Conservation (phyloP, 1,140 invertebrate genomes). For the Berghia stephanieae region DNA sequence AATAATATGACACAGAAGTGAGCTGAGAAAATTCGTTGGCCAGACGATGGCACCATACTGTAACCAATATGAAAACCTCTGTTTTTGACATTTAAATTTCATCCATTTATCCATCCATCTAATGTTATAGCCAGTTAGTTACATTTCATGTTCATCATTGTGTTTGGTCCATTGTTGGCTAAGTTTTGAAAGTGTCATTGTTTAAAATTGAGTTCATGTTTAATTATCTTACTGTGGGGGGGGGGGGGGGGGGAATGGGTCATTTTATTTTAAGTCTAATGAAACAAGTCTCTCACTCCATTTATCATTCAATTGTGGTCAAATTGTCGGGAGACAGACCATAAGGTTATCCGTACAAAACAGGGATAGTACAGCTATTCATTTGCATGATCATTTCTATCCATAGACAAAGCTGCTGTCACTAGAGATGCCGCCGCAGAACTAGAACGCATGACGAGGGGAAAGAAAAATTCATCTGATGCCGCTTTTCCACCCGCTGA, state of each 20-base stretch:
- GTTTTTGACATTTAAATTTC: neutral
- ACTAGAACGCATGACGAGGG: slow-evolving; percentile 84
- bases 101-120: neutral
- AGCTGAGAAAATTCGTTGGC: no score
- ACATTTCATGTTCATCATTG: neutral
- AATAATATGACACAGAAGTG: no score
- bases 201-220: neutral
- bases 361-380: neutral
- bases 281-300: neutral
- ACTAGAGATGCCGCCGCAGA: slow-evolving; percentile 91
- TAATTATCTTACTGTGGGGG: neutral
- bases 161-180: neutral
- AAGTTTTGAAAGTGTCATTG: no score
- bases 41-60: no score
- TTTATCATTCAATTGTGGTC: neutral
- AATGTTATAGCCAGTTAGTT: neutral
- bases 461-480: no score
- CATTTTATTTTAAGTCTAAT: neutral
- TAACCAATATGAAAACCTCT: no score
- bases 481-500: no score
- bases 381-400: slow-evolving; percentile 8
- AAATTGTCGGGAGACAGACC: neutral
- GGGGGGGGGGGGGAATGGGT: neutral
- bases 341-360: neutral
- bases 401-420: slow-evolving; percentile 73